Evolutionary conservation across 2,113 vertebrate genomes (phyloP).

Genomic region (Clupea harengus): DNA sequence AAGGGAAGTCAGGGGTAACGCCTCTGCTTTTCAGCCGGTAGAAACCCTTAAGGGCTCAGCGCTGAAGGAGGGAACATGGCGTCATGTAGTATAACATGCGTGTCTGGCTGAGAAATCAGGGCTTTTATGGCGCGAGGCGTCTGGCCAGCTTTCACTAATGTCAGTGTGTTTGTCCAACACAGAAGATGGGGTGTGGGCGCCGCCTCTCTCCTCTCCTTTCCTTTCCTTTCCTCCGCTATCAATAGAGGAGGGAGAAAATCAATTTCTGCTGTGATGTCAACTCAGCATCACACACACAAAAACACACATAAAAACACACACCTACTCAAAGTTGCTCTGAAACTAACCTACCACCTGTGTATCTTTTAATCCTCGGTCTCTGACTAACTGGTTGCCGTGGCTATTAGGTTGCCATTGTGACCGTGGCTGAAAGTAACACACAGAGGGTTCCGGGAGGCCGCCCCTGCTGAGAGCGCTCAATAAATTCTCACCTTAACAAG

Average conservation of each 20-base stretch:
- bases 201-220: background rate
- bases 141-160: background rate
- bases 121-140: background rate
- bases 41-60: background rate
- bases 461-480: slow-evolving; percentile 46
- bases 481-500: slow-evolving; percentile 53
- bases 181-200: no score
- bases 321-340: background rate
- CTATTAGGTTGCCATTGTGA: background rate
- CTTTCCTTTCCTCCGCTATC: background rate
- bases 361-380: background rate
- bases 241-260: background rate
- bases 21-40: background rate
- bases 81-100: background rate
- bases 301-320: slow-evolving; percentile 44
- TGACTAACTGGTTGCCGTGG: slow-evolving; percentile 2
- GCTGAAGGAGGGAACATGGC: background rate
- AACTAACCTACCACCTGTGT: background rate
- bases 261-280: background rate
- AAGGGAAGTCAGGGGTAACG: background rate
- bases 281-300: slow-evolving; percentile 40
- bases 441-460: slow-evolving; percentile 53
- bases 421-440: background rate
- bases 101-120: background rate
- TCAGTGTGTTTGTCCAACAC: background rate